A percentile compares a stretch with the other conserved stretches of the same genome.
phyloP scores from a whole-genome alignment of 1,140 invertebrate species.

The Himalopsyche phryganea region DNA sequence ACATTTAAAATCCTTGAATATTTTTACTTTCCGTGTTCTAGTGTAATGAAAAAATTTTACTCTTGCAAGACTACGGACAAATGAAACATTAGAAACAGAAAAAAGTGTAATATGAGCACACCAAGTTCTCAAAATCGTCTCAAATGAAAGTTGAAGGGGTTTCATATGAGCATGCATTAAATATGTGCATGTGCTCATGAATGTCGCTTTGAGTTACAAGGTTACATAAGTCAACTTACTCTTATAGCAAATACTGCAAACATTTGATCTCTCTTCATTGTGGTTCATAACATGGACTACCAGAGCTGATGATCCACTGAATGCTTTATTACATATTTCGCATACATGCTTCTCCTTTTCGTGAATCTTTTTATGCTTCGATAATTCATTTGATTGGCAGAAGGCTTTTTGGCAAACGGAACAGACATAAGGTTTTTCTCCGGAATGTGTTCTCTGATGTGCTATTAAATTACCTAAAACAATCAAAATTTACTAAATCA shows the following conservation, averaged over 20 bases:
- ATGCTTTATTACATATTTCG: conserved; percentile 30
- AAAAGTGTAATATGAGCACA: too few relatives aligned
- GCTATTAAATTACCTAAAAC: conserved; percentile 48
- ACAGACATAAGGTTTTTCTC: conserved; percentile 59
- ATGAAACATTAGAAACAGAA: background rate
- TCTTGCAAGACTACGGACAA: background rate
- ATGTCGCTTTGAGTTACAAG: too few relatives aligned
- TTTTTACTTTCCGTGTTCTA: background rate
- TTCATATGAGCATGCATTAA: background rate
- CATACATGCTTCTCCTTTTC: conserved; percentile 30
- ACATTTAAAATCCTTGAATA: background rate
- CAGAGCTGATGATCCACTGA: conserved; percentile 26
- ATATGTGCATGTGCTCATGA: too few relatives aligned
- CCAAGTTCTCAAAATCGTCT: background rate
- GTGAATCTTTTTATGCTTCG: conserved; percentile 32
- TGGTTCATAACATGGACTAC: conserved; percentile 33
- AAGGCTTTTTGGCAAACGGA: conserved; percentile 55
- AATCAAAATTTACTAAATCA: background rate
- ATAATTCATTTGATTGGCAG: conserved; percentile 51
- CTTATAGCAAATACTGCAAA: conserved; percentile 29
- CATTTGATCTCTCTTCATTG: conserved; percentile 27
- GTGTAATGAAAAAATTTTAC: background rate
- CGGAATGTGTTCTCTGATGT: conserved; percentile 54
- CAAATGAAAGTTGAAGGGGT: background rate
- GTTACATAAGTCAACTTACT: too few relatives aligned